These are phyloP conservation scores for Cataglyphis altisquamis DNA, from an alignment of 2,888 invertebrate species.

Conservation along the genomic window DNA sequence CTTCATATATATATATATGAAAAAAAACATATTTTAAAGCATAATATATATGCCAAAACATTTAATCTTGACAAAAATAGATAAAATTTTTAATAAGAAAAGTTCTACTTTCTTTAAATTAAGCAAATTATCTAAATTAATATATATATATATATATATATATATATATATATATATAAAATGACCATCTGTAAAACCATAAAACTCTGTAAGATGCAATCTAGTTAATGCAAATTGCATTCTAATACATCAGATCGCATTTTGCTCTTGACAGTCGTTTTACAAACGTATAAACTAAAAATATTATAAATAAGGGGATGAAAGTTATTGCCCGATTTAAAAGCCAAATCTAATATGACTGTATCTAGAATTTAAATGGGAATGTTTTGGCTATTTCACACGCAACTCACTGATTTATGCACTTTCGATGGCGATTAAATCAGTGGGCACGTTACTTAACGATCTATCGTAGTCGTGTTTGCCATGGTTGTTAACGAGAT, in stretches of 20 bases:
- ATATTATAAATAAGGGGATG: neutral
- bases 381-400: neutral
- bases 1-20: no score
- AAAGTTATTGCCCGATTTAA: conserved; percentile 41
- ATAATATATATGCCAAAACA: neutral
- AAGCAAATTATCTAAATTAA: neutral
- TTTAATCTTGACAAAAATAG: neutral
- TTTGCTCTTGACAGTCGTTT: conserved; percentile 12
- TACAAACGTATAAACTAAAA: neutral
- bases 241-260: neutral
- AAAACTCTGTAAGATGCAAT: neutral
- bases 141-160: neutral
- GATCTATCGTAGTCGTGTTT: conserved; percentile 49
- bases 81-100: conserved; percentile 2
- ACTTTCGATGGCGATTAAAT: conserved; percentile 36
- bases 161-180: neutral
- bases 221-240: neutral
- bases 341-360: conserved; percentile 50
- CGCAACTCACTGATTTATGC: conserved; percentile 37
- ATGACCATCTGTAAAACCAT: neutral
- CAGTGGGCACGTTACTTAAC: conserved; percentile 20
- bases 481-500: conserved; percentile 65
- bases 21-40: neutral
- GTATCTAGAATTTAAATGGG: conserved; percentile 18
- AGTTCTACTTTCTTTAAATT: neutral